Evolutionary conservation across 2,888 invertebrate genomes (phyloP), one percentile per base, ranked within the genome.

Genomic region (Nowickia ferox): DNA sequence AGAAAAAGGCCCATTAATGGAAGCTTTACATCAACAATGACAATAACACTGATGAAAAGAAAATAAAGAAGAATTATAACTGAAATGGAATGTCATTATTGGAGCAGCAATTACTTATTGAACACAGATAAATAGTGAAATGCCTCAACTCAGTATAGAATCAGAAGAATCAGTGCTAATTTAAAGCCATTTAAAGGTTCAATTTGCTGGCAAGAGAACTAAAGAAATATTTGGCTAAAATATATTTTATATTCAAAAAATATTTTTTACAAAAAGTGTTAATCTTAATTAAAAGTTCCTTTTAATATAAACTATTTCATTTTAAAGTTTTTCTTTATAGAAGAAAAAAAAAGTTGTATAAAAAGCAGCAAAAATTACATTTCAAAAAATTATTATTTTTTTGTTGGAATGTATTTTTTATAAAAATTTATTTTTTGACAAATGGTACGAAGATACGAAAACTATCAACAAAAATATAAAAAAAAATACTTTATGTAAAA

Each of bases 1-100:
- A 77, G 66, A 63, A 79, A 57, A 44, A 74, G 68, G 51, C 74
- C 85, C 85, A 78, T 82, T 82, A 81, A 66, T 66, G 42, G 66
- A 61, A 65, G 46, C 9, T 9, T 66, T 46, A 57, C n/a, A 61
- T 72, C 76, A 46, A 30, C 30, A 11, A 74, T 57, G 9, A 19
- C 63, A 55, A 40, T 22, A 40, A 42, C 30, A 30, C 10, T 42
- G 30, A 48, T 68, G 48, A 68, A 59, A 59, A 38, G 44, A 51
- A 69, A 68, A 59, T 15, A 71, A 61, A 44, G n/a, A 72, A 72
- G 30, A 38, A 44, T 30, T 53, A 40, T 10, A 71, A 59, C 38
- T 78, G 30, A 3, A 72, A 79, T 63, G 63, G 46, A 63, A 79
- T 69, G 63, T n/a, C 51, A 40, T 40, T 48, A 71, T 19, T 30